Evolutionary conservation across 64 coral and sea anemone genomes (phyloP).

Genomic region (Platygyra sinensis): DNA sequence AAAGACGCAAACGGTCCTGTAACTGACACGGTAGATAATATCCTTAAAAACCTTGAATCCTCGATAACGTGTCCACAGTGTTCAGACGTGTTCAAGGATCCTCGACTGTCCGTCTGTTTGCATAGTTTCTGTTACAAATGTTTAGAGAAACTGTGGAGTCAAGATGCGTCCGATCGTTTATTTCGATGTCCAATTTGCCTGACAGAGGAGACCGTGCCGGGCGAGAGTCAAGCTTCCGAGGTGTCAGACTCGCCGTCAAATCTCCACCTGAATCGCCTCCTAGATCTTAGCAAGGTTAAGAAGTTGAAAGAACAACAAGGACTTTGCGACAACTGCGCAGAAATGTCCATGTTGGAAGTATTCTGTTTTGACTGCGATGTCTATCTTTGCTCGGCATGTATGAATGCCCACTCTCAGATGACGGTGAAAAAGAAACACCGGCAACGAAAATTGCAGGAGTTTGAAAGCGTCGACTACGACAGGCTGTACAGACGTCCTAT

Average conservation of each 20-base stretch:
- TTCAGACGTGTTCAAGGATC: constrained; percentile 78
- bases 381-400: constrained; percentile 82
- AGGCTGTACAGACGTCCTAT: constrained; percentile 60
- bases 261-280: constrained; percentile 73
- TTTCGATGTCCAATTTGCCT: constrained; percentile 80
- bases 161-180: constrained; percentile 53
- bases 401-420: constrained; percentile 36
- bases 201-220: constrained; percentile 66
- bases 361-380: constrained; percentile 88
- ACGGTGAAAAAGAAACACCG: constrained; percentile 52
- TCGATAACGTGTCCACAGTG: constrained; percentile 70
- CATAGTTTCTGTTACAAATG: constrained; percentile 87
- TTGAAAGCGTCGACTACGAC: constrained; percentile 71
- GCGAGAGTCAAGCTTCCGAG: constrained; percentile 17
- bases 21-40: not conserved
- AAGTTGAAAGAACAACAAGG: constrained; percentile 50
- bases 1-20: not conserved
- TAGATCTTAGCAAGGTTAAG: constrained; percentile 73
- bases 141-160: constrained; percentile 69
- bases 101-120: constrained; percentile 79
- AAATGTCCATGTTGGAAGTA: constrained; percentile 43
- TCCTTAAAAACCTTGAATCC: constrained; percentile 52
- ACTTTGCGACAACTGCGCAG: constrained; percentile 67
- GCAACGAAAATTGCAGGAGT: constrained; percentile 21
- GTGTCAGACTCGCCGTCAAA: constrained; percentile 50